Evolutionary conservation across 2,888 invertebrate species (phyloP).

Genomic region (Cryptocephalus moraei): DNA sequence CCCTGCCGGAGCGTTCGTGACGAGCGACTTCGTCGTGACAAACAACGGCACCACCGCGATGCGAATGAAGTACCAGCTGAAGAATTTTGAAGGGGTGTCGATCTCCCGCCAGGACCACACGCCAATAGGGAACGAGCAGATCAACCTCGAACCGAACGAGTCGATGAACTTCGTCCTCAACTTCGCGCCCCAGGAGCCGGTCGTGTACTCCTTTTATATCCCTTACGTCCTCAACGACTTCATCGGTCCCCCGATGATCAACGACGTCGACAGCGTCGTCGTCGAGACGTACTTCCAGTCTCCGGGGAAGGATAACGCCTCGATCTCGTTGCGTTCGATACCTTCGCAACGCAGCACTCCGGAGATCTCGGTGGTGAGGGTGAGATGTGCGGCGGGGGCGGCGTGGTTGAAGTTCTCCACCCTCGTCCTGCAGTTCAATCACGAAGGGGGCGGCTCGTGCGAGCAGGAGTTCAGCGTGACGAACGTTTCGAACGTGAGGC

Average conservation of each 20-base stretch:
- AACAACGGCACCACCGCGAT: constrained; percentile 26
- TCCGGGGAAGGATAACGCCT: too few relatives aligned
- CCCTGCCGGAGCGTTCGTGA: constrained; percentile 21
- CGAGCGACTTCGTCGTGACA: constrained; percentile 22
- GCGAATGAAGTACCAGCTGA: constrained; percentile 26
- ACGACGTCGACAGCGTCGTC: background rate
- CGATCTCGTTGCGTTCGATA: too few relatives aligned
- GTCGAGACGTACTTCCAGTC: too few relatives aligned
- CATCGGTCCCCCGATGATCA: constrained; percentile 44
- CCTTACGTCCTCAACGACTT: constrained; percentile 49
- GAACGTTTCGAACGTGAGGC: constrained; percentile 5
- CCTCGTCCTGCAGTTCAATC: constrained; percentile 8
- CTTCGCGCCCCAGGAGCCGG: constrained; percentile 35
- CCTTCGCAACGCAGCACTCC: background rate
- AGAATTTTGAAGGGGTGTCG: constrained; percentile 32
- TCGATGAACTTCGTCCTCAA: constrained; percentile 31
- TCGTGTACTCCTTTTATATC: constrained; percentile 47
- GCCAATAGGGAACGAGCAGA: constrained; percentile 5
- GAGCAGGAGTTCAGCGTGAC: constrained; percentile 7
- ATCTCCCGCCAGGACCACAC: constrained; percentile 22
- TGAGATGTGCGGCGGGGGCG: constrained; percentile 17
- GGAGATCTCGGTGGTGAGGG: constrained; percentile 13
- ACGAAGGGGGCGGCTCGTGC: background rate
- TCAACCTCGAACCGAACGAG: constrained; percentile 24
- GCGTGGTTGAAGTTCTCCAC: constrained; percentile 14